A percentile compares a stretch with the other conserved stretches of the same genome.
phyloP scores from a whole-genome alignment of 1,140 invertebrate genomes.

The Zaprionus lachaisei region DNA sequence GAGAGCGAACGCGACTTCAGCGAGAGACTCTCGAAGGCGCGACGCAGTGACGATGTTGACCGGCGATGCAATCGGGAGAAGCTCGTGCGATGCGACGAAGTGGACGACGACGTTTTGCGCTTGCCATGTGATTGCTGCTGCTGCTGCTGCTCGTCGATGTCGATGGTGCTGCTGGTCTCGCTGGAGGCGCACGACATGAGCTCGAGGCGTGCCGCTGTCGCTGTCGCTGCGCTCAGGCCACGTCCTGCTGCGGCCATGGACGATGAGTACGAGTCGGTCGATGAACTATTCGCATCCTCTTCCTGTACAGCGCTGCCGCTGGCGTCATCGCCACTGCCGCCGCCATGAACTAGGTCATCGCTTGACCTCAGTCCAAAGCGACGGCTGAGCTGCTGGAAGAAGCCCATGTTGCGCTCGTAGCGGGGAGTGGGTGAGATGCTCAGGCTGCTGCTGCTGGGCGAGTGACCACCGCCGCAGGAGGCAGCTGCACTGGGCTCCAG shows the following conservation, averaged over 20 bases:
- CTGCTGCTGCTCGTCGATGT: constrained; percentile 68
- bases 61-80: constrained; percentile 87
- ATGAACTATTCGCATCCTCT: constrained; percentile 86
- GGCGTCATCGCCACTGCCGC: constrained; percentile 59
- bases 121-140: constrained; percentile 44
- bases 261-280: constrained; percentile 86
- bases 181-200: constrained; percentile 86
- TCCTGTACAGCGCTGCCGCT: constrained; percentile 69
- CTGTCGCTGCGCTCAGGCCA: constrained; percentile 34
- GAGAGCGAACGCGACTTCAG: constrained; percentile 87
- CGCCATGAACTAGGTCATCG: constrained; percentile 84
- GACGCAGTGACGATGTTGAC: constrained; percentile 88
- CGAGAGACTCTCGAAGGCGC: constrained; percentile 89
- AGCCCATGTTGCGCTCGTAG: constrained; percentile 86
- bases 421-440: constrained; percentile 84
- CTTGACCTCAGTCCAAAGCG: constrained; percentile 86
- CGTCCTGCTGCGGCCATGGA: constrained; percentile 77
- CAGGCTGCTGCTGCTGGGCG: constrained; percentile 58
- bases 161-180: constrained; percentile 86
- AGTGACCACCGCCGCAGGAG: constrained; percentile 31
- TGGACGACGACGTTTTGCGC: constrained; percentile 47
- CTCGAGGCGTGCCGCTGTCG: constrained; percentile 75
- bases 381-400: constrained; percentile 87
- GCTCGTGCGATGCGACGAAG: constrained; percentile 50
- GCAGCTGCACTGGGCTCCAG: constrained; percentile 35